A percentile compares a stretch with the other conserved stretches of the same genome.
These are phyloP conservation scores for Xanthia icteritia DNA, from an alignment of 2,888 invertebrate species.

Conservation along the genomic window DNA sequence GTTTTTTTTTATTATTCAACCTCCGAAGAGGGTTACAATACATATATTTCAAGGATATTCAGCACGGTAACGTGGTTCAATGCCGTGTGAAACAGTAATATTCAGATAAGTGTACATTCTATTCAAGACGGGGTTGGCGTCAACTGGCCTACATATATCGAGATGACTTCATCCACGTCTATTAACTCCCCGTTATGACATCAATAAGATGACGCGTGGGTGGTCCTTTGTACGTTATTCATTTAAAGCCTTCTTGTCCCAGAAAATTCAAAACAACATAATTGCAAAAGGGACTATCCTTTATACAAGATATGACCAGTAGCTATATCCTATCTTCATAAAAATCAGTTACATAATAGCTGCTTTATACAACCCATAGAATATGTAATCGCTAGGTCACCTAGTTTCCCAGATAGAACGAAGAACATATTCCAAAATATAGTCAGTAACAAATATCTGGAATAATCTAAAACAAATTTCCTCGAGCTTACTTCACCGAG, in stretches of 20 bases:
- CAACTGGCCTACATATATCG: slow-evolving; percentile 36
- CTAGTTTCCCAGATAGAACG: slow-evolving; percentile 26
- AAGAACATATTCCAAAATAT: slow-evolving; percentile 30
- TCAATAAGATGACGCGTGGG: slow-evolving; percentile 48
- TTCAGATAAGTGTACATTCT: slow-evolving; percentile 41
- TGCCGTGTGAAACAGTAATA: slow-evolving; percentile 33
- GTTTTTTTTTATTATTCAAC: too few species aligned
- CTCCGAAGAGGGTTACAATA: slow-evolving; percentile 7
- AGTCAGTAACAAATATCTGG: slow-evolving; percentile 40
- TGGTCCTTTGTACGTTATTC: slow-evolving; percentile 35
- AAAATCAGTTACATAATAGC: slow-evolving; percentile 13
- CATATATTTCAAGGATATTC: slow-evolving; percentile 48
- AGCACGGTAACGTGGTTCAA: slow-evolving; percentile 30
- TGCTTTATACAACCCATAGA: slow-evolving; percentile 2
- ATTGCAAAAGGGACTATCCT: background rate
- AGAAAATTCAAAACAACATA: background rate
- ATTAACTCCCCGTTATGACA: slow-evolving; percentile 51
- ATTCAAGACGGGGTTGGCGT: slow-evolving; percentile 33
- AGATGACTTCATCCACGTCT: slow-evolving; percentile 53
- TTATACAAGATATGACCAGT: background rate
- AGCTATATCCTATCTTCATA: background rate
- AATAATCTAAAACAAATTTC: slow-evolving; percentile 54
- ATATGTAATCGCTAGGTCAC: slow-evolving; percentile 16
- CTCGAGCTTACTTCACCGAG: slow-evolving; percentile 45
- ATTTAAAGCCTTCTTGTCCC: slow-evolving; percentile 33